Evolutionary conservation across 1,140 invertebrate genomes (phyloP).

Genomic region (Macrotrachela quadricornifera): DNA sequence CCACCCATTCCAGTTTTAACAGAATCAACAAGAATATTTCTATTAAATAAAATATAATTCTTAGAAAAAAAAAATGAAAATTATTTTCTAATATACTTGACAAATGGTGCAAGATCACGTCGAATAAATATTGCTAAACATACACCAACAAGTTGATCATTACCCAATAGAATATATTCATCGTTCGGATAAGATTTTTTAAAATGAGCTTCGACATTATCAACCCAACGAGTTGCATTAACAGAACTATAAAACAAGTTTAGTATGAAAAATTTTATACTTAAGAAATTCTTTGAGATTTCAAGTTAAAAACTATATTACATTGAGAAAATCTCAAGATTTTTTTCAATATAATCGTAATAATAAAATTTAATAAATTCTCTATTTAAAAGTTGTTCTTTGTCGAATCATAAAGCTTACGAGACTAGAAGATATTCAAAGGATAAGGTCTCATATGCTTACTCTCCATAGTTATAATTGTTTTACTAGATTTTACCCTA

Average conservation of each 20-base stretch:
- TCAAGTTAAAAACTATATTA: no score
- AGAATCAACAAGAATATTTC: conserved; percentile 69
- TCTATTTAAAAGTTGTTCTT: no score
- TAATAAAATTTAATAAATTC: no score
- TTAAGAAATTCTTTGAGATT: no score
- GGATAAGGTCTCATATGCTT: no score
- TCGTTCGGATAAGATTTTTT: neutral
- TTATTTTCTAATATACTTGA: conserved; percentile 34
- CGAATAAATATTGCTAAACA: conserved; percentile 82
- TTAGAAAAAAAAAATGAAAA: neutral
- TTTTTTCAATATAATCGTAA: no score
- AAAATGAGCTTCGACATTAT: conserved; percentile 6
- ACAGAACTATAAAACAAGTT: neutral
- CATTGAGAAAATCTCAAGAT: no score
- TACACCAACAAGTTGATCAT: conserved; percentile 88
- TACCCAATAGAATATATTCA: conserved; percentile 69
- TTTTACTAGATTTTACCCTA: no score
- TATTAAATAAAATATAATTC: conserved; percentile 10
- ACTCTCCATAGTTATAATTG: no score
- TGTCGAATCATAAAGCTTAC: no score
- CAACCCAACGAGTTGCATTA: neutral
- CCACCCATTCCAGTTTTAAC: conserved; percentile 95
- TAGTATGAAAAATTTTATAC: no score
- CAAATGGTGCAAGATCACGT: conserved; percentile 57
- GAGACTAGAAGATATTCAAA: no score